These are phyloP conservation scores for Marasmarcha lunaedactyla DNA, from an alignment of 2,888 invertebrate species.

Conservation along the genomic window DNA sequence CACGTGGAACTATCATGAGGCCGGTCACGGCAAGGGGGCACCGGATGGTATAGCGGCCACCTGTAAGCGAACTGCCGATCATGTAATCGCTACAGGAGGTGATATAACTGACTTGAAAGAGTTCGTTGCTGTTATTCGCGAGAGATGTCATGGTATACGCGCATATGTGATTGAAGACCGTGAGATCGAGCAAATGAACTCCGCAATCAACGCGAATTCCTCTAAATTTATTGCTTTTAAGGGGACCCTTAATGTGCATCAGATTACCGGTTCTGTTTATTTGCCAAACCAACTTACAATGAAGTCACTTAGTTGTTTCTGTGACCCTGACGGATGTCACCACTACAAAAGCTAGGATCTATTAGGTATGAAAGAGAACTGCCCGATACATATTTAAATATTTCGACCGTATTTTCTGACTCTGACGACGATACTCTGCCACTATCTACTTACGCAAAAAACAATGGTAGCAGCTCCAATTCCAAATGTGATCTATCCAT, in stretches of 20 bases:
- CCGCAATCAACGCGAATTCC: constrained; percentile 12
- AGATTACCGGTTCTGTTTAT: neutral
- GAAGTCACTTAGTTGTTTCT: constrained; percentile 1
- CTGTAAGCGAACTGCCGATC: constrained; percentile 28
- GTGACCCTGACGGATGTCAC: constrained; percentile 11
- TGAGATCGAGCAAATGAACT: constrained; percentile 18
- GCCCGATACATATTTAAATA: constrained; percentile 5
- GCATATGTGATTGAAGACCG: constrained; percentile 13
- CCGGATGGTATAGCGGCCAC: constrained; percentile 27
- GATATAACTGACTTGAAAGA: constrained; percentile 20
- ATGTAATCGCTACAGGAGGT: constrained; percentile 22
- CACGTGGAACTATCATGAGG: constrained; percentile 29
- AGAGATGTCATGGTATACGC: constrained; percentile 12
- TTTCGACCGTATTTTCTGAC: no score
- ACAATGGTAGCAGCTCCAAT: neutral
- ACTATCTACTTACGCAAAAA: neutral
- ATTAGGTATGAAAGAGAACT: constrained; percentile 7
- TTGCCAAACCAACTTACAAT: neutral
- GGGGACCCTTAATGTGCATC: constrained; percentile 1
- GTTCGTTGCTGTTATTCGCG: constrained; percentile 12
- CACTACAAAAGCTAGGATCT: constrained; percentile 12
- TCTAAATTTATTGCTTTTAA: constrained; percentile 9
- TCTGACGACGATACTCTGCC: constrained; percentile 7
- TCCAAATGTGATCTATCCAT: neutral
- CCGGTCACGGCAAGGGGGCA: constrained; percentile 28